A percentile compares a stretch with the other conserved stretches of the same genome.
Conservation (phyloP, 2,888 invertebrate genomes). For the Smittia aterrima region DNA sequence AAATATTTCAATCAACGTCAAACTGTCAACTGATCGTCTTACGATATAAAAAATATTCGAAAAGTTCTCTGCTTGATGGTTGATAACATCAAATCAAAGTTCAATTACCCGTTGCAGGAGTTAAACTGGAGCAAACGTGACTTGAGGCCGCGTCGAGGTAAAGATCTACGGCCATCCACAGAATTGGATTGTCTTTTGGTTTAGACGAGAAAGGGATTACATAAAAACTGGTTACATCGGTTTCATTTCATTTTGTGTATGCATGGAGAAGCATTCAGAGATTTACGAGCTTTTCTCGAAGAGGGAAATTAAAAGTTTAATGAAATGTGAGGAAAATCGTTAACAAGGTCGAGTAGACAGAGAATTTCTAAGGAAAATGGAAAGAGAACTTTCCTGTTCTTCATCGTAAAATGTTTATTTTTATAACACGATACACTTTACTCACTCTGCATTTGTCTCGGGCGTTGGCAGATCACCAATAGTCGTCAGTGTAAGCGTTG, state of each 20-base stretch:
- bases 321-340: slow-evolving; percentile 21
- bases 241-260: neutral
- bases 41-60: slow-evolving; percentile 35
- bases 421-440: slow-evolving; percentile 47
- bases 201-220: neutral
- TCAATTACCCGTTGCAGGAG: slow-evolving; percentile 77
- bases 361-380: neutral
- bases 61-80: neutral
- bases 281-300: no score
- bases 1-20: no score
- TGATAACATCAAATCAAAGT: slow-evolving; percentile 16
- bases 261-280: no score
- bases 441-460: slow-evolving; percentile 95
- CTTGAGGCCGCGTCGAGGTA: slow-evolving; percentile 86
- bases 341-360: neutral
- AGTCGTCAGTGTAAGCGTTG: slow-evolving; percentile 90
- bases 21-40: neutral
- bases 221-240: neutral
- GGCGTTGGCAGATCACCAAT: slow-evolving; percentile 95
- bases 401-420: neutral
- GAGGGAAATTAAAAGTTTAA: slow-evolving; percentile 26
- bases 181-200: slow-evolving; percentile 47
- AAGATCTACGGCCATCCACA: slow-evolving; percentile 82
- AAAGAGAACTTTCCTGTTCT: neutral
- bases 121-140: slow-evolving; percentile 87